Base-by-base conservation (phyloP, 2,888 invertebrate genomes). In the Coelogynopora nodosa region DNA sequence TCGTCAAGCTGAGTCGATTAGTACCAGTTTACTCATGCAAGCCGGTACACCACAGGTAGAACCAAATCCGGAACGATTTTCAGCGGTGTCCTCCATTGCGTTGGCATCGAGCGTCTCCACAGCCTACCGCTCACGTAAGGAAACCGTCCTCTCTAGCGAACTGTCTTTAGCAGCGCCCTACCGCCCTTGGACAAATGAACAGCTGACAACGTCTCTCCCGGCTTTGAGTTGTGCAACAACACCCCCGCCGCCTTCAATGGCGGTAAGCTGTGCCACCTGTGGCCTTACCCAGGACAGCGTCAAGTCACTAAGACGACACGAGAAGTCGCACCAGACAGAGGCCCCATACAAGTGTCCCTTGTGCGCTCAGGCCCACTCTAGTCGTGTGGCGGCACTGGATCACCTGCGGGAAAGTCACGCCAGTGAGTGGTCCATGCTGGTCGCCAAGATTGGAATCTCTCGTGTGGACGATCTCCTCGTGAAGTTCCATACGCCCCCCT, bases 1-100 rank as follows among this genome's bases (percentile, higher is more conserved):
- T 28, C 10, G 74, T 30, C 86, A 86, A 2, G 87, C 87, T 13
- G 87, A 86, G 31, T 67, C 86, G 23, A 86, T 86, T 23, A 86
- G 87, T 28, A 86, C 86, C 10, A 86, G 26, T 26, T 29, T 86
- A 0, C 31, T 86, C 23, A 49, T 67, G 67, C 28, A 30, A 30
- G 87, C 87, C 1, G 87, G 87, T 2, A 31, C 67, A 18, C 87
- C 87, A 67, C 23, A 67, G 26, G 80, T 86, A 1, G 87, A 86
- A 31, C 87, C 87, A 28, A 86, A 86, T 28, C 87, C 87, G 0
- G 87, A 31, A 28, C 87, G 87, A 26, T 74, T 23, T 23, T 5
- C 74, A 74, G 23, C 18, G 10, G 5, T 18, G 5, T 49, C 49
- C 18, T 49, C 49, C 49, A 49, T 49, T 49, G 5, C 49, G 5